Evolutionary conservation across 2,113 vertebrate genomes (phyloP), one percentile per base, ranked within the genome.

Genomic region (Gambusia holbrooki): DNA sequence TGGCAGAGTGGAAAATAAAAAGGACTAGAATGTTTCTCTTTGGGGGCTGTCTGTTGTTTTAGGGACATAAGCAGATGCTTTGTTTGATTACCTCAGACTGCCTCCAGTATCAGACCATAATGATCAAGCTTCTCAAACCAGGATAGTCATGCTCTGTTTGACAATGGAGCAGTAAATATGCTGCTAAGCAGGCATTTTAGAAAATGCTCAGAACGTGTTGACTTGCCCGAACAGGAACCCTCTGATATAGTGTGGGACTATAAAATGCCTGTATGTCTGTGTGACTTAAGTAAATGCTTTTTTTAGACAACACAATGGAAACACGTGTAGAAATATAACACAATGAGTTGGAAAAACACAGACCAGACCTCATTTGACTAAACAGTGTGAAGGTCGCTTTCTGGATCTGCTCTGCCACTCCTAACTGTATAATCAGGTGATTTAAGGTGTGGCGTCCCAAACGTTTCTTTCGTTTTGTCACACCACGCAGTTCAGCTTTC

Each of bases 201-300:
- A 25, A 58, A 58, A 58, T 35, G 73, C 58, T 69, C 10, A 28
- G 19, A 66, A 67, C 58, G 8, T 5, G 5, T 69, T 19, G 62
- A 68, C 80, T 32, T 87, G 87, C 42, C 85, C 68, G 60, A 75
- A 84, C 87, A 88, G 67, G 48, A 83, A 22, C 66, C 76, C 33
- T 78, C 15, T 73, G 15, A 76, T 32, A 45, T 74, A 73, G 74
- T 60, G 9, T 54, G 1, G 71, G n/a, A 32, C 62, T 13, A 30
- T 3, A 15, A 66, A 63, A 25, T 0, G n/a, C 27, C 74, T 80
- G 19, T 37, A 25, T 14, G 35, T 22, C 74, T 80, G 19, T 45
- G 4, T 48, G 58, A 40, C 40, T 54, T 30, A 33, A 48, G 51
- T 32, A 48, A 19, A 67, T 35, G n/a, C 14, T 42, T 7, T 1